A percentile compares a stretch with the other conserved stretches of the same genome.
Conservation (phyloP, 2,797 vertebrate species). For the Eutrigla gurnardus region DNA sequence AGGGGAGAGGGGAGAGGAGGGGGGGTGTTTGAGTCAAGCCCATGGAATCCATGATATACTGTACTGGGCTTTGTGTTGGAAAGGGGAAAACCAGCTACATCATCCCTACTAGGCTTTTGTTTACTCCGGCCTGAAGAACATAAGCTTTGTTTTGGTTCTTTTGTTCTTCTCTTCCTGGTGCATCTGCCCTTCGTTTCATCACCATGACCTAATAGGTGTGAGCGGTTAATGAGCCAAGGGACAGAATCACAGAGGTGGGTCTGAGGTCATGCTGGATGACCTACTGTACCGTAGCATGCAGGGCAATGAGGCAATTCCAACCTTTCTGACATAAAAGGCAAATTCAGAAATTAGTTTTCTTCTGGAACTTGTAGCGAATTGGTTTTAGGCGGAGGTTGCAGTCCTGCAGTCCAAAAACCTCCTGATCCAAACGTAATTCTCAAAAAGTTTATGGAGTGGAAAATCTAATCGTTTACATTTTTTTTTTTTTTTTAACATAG, state of each 20-base stretch:
- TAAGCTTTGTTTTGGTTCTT: slow-evolving; percentile 58
- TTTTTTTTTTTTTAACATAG: neutral
- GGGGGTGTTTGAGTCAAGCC: slow-evolving; percentile 71
- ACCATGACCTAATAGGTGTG: slow-evolving; percentile 55
- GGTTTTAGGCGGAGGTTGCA: slow-evolving; percentile 44
- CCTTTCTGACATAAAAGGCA: slow-evolving; percentile 11
- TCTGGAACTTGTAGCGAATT: slow-evolving; percentile 23
- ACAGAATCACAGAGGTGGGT: slow-evolving; percentile 43
- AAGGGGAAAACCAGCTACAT: slow-evolving; percentile 83
- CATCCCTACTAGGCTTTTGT: slow-evolving; percentile 69
- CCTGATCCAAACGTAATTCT: slow-evolving; percentile 8
- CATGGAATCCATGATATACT: slow-evolving; percentile 81
- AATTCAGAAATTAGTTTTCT: slow-evolving; percentile 28
- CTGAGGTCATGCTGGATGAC: slow-evolving; percentile 45
- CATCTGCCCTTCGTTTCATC: slow-evolving; percentile 52
- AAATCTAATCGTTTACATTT: slow-evolving; percentile 43
- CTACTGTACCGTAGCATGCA: slow-evolving; percentile 10
- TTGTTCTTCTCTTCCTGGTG: slow-evolving; percentile 5
- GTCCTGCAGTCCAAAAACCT: slow-evolving; percentile 14
- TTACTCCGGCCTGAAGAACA: slow-evolving; percentile 55
- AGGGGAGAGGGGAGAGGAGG: slow-evolving; percentile 41
- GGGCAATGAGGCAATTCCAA: slow-evolving; percentile 21
- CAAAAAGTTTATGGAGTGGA: slow-evolving; percentile 44
- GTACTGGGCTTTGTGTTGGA: slow-evolving; percentile 73
- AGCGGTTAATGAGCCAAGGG: slow-evolving; percentile 41